Evolutionary conservation across 2,113 vertebrate genomes (phyloP).

Genomic region (Mugil cephalus): DNA sequence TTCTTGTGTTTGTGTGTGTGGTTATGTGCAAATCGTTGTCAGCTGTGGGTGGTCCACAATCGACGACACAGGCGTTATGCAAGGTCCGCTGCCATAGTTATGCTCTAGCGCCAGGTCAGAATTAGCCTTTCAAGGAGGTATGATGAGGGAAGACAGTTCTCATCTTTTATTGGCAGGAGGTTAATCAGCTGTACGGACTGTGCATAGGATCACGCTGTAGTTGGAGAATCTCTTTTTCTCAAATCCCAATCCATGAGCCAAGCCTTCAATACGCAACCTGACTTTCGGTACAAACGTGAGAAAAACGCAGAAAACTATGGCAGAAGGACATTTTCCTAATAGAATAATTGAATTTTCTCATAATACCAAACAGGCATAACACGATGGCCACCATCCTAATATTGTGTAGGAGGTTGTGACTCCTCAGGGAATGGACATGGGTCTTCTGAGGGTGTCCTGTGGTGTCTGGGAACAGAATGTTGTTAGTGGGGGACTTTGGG

Average conservation of each 20-base stretch:
- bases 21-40: slow-evolving; percentile 55
- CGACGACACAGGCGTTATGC: slow-evolving; percentile 51
- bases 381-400: no score
- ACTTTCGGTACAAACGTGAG: neutral
- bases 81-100: slow-evolving; percentile 43
- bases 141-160: slow-evolving; percentile 24
- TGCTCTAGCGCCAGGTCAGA: slow-evolving; percentile 35
- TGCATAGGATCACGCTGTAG: neutral
- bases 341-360: neutral
- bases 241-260: neutral
- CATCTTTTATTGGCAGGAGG: slow-evolving; percentile 25
- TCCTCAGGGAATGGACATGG: no score
- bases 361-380: no score
- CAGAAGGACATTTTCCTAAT: neutral
- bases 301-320: neutral
- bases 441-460: no score
- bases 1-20: slow-evolving; percentile 35
- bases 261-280: neutral
- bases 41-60: slow-evolving; percentile 57
- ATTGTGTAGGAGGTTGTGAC: no score
- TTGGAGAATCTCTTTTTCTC: neutral
- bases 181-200: slow-evolving; percentile 22
- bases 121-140: slow-evolving; percentile 41
- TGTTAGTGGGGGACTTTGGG: no score
- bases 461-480: no score